phyloP scores from a whole-genome alignment of 2,888 invertebrate genomes.

The Heliconius cydno region DNA sequence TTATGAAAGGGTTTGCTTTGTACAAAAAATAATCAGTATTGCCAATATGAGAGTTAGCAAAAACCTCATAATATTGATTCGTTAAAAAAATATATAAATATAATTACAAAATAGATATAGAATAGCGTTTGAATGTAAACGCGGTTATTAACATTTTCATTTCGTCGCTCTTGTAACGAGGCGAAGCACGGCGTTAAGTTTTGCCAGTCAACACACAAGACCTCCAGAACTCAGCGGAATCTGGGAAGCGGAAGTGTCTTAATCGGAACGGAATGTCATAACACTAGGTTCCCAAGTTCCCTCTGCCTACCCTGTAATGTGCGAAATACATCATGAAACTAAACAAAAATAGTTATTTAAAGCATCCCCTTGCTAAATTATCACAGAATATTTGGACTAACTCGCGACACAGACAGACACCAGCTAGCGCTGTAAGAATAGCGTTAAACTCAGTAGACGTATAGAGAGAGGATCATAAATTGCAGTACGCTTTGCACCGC shows the following conservation, averaged over 20 bases:
- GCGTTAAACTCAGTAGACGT: slow-evolving; percentile 29
- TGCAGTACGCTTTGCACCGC: slow-evolving; percentile 27
- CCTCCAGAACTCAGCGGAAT: no score
- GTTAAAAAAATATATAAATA: not conserved
- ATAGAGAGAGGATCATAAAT: slow-evolving; percentile 33
- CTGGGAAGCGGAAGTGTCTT: no score
- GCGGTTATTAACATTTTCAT: no score
- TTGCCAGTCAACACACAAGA: no score
- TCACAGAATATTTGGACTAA: slow-evolving; percentile 20
- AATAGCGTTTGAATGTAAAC: no score
- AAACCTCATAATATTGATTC: not conserved
- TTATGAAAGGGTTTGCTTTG: not conserved
- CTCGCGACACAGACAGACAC: slow-evolving; percentile 16
- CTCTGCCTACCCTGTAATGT: not conserved
- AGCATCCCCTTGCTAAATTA: not conserved
- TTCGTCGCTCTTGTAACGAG: no score
- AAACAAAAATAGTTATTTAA: not conserved
- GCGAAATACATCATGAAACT: not conserved
- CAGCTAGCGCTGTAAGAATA: slow-evolving; percentile 18
- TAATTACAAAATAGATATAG: not conserved
- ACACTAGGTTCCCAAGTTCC: no score
- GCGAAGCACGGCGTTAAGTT: no score
- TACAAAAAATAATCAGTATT: not conserved
- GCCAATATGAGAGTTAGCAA: not conserved
- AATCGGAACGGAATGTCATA: no score